phyloP scores from a whole-genome alignment of 2,113 vertebrate genomes.

The Lamprologus speciosus region DNA sequence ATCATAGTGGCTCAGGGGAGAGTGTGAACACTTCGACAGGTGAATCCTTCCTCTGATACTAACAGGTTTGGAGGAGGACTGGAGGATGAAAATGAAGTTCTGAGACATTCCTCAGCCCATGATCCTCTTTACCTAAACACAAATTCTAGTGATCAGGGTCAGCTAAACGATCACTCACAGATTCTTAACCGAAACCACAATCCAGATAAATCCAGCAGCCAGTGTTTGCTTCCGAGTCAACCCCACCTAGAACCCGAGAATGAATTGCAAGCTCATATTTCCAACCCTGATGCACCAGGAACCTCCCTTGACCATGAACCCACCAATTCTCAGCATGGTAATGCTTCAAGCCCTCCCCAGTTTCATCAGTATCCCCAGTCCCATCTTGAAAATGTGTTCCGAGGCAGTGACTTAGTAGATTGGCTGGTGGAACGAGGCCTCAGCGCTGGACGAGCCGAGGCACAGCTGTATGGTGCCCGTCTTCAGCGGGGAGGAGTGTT shows the following conservation, averaged over 20 bases:
- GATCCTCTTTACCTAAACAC: neutral
- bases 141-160: neutral
- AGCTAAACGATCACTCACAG: neutral
- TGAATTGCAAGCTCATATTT: neutral
- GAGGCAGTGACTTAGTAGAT: slow-evolving; percentile 79
- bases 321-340: neutral
- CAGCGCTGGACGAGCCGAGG: slow-evolving; percentile 73
- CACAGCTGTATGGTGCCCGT: slow-evolving; percentile 72
- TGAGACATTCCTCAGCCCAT: slow-evolving; percentile 21
- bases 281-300: neutral
- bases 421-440: slow-evolving; percentile 82
- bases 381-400: slow-evolving; percentile 54
- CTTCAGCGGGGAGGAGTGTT: slow-evolving; percentile 78
- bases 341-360: neutral
- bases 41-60: slow-evolving; percentile 92
- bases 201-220: neutral
- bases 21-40: slow-evolving; percentile 80
- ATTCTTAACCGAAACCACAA: neutral
- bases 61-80: slow-evolving; percentile 40
- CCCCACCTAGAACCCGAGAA: neutral
- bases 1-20: slow-evolving; percentile 76
- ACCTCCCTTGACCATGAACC: neutral
- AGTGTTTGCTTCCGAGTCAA: neutral
- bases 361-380: neutral
- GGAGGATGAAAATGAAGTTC: slow-evolving; percentile 56